Evolutionary conservation across 2,797 vertebrate genomes (phyloP).

Genomic region (Microtus agrestis): DNA sequence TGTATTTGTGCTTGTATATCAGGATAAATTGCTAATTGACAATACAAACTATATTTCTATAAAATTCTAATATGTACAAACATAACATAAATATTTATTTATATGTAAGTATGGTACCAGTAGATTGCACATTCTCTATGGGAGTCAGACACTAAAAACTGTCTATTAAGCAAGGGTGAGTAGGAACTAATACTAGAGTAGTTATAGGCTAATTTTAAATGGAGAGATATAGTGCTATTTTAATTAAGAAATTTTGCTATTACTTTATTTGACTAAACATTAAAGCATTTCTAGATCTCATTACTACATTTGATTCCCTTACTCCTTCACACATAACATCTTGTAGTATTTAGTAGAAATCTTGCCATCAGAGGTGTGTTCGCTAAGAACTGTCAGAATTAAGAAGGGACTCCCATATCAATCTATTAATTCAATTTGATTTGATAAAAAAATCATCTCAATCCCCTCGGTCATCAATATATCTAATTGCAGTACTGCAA

Average conservation of each 20-base stretch:
- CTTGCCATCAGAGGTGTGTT: not conserved
- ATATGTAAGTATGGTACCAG: not conserved
- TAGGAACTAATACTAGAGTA: not conserved
- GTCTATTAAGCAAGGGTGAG: not conserved
- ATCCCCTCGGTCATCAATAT: not conserved
- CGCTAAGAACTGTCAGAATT: slow-evolving; percentile 35
- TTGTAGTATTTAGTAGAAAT: slow-evolving; percentile 35
- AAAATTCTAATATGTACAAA: slow-evolving; percentile 5
- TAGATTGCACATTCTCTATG: not conserved
- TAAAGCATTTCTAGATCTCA: slow-evolving; percentile 12
- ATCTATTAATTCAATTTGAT: slow-evolving; percentile 41
- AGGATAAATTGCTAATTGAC: not conserved
- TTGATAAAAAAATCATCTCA: slow-evolving; percentile 7
- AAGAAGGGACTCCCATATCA: not conserved
- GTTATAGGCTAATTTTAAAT: slow-evolving; percentile 15
- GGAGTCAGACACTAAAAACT: not conserved
- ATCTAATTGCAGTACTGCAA: slow-evolving; percentile 14
- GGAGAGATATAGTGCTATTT: not conserved
- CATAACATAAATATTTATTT: not conserved
- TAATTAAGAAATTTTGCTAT: not conserved
- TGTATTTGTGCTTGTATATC: too few relatives aligned
- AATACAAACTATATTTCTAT: not conserved
- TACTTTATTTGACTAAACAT: slow-evolving; percentile 34
- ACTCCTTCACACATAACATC: not conserved
- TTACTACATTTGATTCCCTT: not conserved